Conservation (phyloP, 2,888 invertebrate genomes). For the Latrodectus elegans region DNA sequence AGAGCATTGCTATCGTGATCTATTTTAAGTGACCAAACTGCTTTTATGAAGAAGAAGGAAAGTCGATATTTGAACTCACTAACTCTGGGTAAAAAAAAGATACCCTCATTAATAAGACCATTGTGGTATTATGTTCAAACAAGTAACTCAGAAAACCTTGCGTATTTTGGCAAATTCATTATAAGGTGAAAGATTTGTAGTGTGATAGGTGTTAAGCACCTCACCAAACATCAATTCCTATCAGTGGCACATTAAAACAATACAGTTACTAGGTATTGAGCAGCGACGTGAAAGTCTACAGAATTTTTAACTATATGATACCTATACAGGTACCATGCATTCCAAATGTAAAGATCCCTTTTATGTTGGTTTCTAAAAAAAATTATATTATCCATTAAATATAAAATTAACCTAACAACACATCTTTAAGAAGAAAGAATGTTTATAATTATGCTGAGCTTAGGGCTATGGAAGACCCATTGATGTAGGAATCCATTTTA, state of each 20-base stretch:
- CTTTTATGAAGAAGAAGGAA: too few relatives aligned
- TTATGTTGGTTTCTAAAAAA: background rate
- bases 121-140: too few relatives aligned
- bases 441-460: too few relatives aligned
- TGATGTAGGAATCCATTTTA: too few relatives aligned
- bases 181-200: background rate
- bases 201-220: too few relatives aligned
- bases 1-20: too few relatives aligned
- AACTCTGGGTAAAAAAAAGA: too few relatives aligned
- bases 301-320: background rate
- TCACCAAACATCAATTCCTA: background rate
- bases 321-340: background rate
- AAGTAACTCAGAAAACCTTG: background rate
- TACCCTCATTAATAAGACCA: too few relatives aligned
- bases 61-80: too few relatives aligned
- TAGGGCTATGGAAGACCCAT: too few relatives aligned
- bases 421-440: too few relatives aligned
- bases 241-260: background rate
- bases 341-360: background rate
- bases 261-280: background rate
- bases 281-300: background rate
- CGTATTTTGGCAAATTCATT: background rate
- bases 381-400: conserved; percentile 1
- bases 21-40: too few relatives aligned
- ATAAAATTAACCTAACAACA: background rate